Evolutionary conservation across 2,888 invertebrate species (phyloP), one percentile per base, ranked within the genome.

Genomic region (Cyclophora albipunctata): DNA sequence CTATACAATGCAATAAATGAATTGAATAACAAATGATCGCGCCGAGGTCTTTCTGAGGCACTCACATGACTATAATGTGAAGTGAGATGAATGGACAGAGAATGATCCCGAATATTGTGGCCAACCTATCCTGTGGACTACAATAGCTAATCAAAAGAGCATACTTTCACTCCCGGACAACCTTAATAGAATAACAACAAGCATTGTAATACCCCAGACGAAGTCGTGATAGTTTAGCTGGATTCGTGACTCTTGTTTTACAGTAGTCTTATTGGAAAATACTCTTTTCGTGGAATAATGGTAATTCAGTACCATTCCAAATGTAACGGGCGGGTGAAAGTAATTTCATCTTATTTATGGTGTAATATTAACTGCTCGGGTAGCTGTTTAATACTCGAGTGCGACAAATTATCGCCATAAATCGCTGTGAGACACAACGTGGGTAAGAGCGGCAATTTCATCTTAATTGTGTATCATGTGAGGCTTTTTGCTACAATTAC

Each of bases 191-290:
- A 80, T 81, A 81, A 82, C 78, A 78, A 78, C 72, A 69, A 73
- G 78, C 71, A 83, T 85, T 84, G 81, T 85, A 80, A 80, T 85
- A 79, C 68, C 70, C 74, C 62, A 69, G 71, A 74, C 68, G 63
- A 63, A 78, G 69, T 85, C 85, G 86, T 87, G 86, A 85, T 83
- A 78, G 78, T 78, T 77, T 78, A 75, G 77, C 71, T 75, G 81
- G 78, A 74, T 69, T 86, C 87, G 86, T 87, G 86, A 86, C 82
- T 77, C 68, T 78, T 71, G 74, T 79, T 78, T 81, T 72, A 75
- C 75, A 76, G 78, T 81, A 79, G 80, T 80, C 78, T 84, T 77
- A 80, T 80, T 81, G 75, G 81, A 75, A 80, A 81, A 80, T 71
- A 67, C 67, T 76, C 67, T 76, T 78, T 78, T 69, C 74, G 64